phyloP scores from a whole-genome alignment of 1,140 invertebrate genomes.

The Bombus balteatus region DNA sequence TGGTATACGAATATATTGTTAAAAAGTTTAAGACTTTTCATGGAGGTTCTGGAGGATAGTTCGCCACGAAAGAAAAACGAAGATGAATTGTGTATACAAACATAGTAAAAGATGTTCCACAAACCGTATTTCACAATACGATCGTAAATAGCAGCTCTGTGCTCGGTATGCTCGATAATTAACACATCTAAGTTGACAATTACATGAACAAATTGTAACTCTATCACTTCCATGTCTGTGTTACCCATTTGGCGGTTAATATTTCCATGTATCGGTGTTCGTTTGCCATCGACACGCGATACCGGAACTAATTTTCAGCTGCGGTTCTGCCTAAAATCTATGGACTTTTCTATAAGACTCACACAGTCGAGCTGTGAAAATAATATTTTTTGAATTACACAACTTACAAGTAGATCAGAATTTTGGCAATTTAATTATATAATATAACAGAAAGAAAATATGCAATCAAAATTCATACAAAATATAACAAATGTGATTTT shows the following conservation, averaged over 20 bases:
- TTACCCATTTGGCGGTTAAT: not conserved
- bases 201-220: not conserved
- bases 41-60: not conserved
- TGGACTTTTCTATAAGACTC: not conserved
- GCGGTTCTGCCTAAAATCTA: not conserved
- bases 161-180: not conserved
- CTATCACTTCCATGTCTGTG: not conserved
- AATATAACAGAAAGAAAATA: too few relatives aligned
- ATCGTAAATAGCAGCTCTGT: not conserved
- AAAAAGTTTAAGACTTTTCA: too few relatives aligned
- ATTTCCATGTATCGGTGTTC: not conserved
- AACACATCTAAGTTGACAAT: not conserved
- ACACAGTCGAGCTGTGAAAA: not conserved
- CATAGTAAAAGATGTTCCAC: not conserved
- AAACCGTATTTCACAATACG: not conserved
- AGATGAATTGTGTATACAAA: not conserved
- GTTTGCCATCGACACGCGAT: not conserved
- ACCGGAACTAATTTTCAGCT: not conserved
- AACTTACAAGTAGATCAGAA: too few relatives aligned
- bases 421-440: too few relatives aligned
- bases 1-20: too few relatives aligned
- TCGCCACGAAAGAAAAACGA: not conserved
- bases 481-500: too few relatives aligned
- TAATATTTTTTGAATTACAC: not conserved
- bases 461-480: too few relatives aligned